Base-by-base conservation (phyloP, 1,140 invertebrate genomes). In the Drosophila orena region DNA sequence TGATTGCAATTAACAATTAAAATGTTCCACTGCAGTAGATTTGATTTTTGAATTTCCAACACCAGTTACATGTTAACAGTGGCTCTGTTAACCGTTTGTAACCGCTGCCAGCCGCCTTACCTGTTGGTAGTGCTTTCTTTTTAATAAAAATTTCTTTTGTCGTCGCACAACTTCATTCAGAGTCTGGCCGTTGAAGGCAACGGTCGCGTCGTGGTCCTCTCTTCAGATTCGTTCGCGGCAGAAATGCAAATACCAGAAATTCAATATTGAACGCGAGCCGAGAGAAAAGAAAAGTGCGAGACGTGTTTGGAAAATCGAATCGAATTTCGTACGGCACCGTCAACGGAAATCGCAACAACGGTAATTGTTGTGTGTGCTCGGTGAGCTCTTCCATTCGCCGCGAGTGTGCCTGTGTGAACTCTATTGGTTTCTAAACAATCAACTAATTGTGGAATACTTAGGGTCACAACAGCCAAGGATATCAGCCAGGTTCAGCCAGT, bases 101-200 rank as follows among this genome's bases (percentile, higher is more conserved):
- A 30, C 59, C 20, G 50, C 38, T 53, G 15, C 17, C 38, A 44
- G 42, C 58, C 30, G 20, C 30, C 59, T 61, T 61, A 15, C 24
- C 59, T 11, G 57, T 38, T 54, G 71, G 30, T 44, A 34, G 70
- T 91, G 90, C 90, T 91, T 91, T 91, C 90, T 91, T 91, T 91
- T 90, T 84, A 80, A 80, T 90, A 85, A 79, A 91, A 88, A 91
- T 91, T 91, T 91, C 90, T 91, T 91, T 81, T 75, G 83, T 75
- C 70, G 77, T 70, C 69, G 72, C 66, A 61, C 44, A 76, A 78
- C 70, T 83, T 89, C 79, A 91, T 91, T 91, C 90, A 90, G 83
- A 90, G 72, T 66, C 69, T 75, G 90, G 86, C 90, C 81, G 72
- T 85, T 73, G 72, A 83, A 72, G 71, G 80, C 64, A 70, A 61